Evolutionary conservation across 2,113 vertebrate genomes (phyloP).

Genomic region (Boleophthalmus pectinirostris): DNA sequence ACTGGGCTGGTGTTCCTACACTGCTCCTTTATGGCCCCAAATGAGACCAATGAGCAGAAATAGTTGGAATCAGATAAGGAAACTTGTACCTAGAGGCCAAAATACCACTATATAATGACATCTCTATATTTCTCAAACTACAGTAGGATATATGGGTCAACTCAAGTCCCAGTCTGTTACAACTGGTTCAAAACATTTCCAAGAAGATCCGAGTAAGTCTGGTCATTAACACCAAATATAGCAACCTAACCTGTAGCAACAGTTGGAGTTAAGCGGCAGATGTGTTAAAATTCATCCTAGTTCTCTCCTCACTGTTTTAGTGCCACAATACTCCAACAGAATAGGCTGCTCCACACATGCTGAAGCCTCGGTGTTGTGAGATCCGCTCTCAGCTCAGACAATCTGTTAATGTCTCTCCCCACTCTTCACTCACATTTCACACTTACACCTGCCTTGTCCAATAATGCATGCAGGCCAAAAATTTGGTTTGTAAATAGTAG

Average conservation of each 20-base stretch:
- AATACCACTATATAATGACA: slow-evolving; percentile 24
- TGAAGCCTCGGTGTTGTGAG: too few species aligned
- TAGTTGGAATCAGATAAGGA: slow-evolving; percentile 61
- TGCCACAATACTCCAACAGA: too few species aligned
- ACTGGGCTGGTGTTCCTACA: slow-evolving; percentile 26
- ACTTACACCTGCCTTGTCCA: neutral
- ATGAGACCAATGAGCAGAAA: slow-evolving; percentile 39
- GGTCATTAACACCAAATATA: neutral
- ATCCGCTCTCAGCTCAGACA: too few species aligned
- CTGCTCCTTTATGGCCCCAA: slow-evolving; percentile 47
- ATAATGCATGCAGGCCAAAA: neutral
- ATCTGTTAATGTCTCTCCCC: neutral
- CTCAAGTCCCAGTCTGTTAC: neutral
- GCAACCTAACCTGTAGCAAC: neutral
- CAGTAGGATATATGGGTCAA: neutral
- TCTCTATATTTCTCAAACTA: slow-evolving; percentile 36
- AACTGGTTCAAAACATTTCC: neutral
- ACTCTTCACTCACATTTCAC: neutral
- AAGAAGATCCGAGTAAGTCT: neutral
- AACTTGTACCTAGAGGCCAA: slow-evolving; percentile 24
- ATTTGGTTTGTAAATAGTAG: neutral
- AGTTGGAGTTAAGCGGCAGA: too few species aligned
- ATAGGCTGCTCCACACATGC: too few species aligned
- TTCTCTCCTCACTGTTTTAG: too few species aligned
- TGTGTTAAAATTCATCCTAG: too few species aligned